Evolutionary conservation across 2,797 vertebrate species (phyloP).

Genomic region (Hemitrygon akajei): DNA sequence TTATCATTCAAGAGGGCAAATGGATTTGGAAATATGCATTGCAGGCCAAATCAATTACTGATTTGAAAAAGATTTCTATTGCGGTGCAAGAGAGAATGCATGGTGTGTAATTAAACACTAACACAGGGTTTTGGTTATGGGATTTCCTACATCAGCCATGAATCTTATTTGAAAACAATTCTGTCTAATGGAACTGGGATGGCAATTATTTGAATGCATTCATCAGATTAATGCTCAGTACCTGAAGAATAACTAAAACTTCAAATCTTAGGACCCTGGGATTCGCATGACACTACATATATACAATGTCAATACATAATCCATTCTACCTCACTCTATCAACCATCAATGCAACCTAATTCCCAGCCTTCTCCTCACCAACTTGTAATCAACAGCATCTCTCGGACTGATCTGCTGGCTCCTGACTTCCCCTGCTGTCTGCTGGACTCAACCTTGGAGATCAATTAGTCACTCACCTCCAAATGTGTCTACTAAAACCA

Average conservation of each 20-base stretch:
- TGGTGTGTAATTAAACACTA: neutral
- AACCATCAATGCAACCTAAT: no score
- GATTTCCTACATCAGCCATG: neutral
- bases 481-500: no score
- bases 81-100: neutral
- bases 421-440: no score
- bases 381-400: no score
- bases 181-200: neutral
- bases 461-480: no score
- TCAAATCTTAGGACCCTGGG: neutral
- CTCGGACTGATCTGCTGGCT: no score
- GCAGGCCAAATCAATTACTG: no score
- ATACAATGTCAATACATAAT: neutral
- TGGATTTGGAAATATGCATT: neutral
- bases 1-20: neutral
- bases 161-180: neutral
- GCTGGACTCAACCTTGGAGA: no score
- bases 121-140: neutral
- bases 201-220: neutral
- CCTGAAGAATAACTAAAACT: neutral
- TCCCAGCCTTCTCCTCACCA: no score
- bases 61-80: neutral
- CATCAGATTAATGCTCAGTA: neutral
- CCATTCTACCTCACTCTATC: no score
- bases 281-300: neutral